These are phyloP conservation scores for Seladonia tumulorum DNA, from an alignment of 2,888 invertebrate genomes.

Conservation along the genomic window DNA sequence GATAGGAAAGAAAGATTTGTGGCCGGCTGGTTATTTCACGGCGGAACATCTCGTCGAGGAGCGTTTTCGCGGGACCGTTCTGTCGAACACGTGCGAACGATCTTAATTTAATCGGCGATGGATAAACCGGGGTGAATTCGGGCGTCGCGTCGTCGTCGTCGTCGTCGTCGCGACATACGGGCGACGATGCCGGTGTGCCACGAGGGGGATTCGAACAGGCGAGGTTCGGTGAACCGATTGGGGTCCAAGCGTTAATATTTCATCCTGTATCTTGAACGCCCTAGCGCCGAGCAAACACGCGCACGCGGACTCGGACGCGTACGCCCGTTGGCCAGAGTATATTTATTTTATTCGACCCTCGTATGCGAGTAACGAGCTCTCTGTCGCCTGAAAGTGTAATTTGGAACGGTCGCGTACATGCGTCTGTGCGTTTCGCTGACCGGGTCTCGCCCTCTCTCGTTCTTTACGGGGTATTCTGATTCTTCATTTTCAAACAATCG, in stretches of 20 bases:
- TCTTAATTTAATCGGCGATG: conserved; percentile 24
- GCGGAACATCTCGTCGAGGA: background rate
- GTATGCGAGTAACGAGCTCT: conserved; percentile 38
- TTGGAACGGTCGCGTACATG: background rate
- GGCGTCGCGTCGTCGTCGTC: conserved; percentile 15
- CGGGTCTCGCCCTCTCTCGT: too few relatives aligned
- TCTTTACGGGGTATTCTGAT: too few relatives aligned
- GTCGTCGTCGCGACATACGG: conserved; percentile 23
- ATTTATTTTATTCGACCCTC: conserved; percentile 63
- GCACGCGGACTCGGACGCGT: conserved; percentile 19
- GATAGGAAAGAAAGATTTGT: background rate
- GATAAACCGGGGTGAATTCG: conserved; percentile 49
- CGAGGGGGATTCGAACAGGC: background rate
- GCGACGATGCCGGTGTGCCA: background rate
- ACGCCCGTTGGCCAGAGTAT: conserved; percentile 33
- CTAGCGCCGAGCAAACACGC: conserved; percentile 41
- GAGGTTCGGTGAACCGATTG: conserved; percentile 53
- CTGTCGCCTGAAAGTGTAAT: conserved; percentile 40
- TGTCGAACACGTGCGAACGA: conserved; percentile 1
- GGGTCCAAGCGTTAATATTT: conserved; percentile 70
- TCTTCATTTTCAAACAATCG: too few relatives aligned
- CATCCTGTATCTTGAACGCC: conserved; percentile 60
- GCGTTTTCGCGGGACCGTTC: background rate
- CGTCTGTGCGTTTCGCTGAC: background rate
- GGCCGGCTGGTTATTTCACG: background rate